phyloP scores from a whole-genome alignment of 1,140 invertebrate species.

The Pseudomyrmex sp. region DNA sequence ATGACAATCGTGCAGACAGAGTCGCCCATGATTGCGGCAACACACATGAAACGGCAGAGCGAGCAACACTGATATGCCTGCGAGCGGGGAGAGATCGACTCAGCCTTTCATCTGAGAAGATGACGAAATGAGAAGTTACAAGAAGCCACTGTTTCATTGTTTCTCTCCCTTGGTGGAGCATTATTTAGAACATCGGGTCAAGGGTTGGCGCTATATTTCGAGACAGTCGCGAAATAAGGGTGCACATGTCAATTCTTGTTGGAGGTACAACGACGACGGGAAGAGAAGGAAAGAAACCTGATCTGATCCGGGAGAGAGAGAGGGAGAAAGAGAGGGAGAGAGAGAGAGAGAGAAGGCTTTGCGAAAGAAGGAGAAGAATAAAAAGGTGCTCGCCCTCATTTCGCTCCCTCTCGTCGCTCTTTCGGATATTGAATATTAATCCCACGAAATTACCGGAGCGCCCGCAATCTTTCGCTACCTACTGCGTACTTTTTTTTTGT shows the following conservation, averaged over 20 bases:
- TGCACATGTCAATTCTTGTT: conserved; percentile 42
- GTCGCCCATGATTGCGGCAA: conserved; percentile 1
- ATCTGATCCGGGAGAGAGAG: conserved; percentile 1
- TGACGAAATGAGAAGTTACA: conserved; percentile 28
- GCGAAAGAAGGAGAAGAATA: background rate
- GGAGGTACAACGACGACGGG: conserved; percentile 21
- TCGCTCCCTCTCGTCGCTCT: conserved; percentile 63
- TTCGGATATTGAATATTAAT: conserved; percentile 84
- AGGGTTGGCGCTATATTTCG: conserved; percentile 44
- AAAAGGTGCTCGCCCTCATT: conserved; percentile 36
- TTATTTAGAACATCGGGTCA: conserved; percentile 56
- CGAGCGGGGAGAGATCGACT: conserved; percentile 38
- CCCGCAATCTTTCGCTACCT: conserved; percentile 78
- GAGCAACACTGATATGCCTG: conserved; percentile 35
- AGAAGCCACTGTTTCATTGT: conserved; percentile 59
- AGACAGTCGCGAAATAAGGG: conserved; percentile 17
- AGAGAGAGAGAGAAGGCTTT: background rate
- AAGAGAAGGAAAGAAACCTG: background rate
- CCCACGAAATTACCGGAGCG: conserved; percentile 82
- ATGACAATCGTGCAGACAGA: background rate
- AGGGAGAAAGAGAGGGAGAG: background rate
- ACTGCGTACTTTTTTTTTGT: conserved; percentile 69
- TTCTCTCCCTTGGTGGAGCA: conserved; percentile 19
- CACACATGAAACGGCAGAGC: background rate
- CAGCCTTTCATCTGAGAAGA: conserved; percentile 39